Evolutionary conservation across 2,113 vertebrate species (phyloP).

Genomic region (Cyphomyrus plagiostoma): DNA sequence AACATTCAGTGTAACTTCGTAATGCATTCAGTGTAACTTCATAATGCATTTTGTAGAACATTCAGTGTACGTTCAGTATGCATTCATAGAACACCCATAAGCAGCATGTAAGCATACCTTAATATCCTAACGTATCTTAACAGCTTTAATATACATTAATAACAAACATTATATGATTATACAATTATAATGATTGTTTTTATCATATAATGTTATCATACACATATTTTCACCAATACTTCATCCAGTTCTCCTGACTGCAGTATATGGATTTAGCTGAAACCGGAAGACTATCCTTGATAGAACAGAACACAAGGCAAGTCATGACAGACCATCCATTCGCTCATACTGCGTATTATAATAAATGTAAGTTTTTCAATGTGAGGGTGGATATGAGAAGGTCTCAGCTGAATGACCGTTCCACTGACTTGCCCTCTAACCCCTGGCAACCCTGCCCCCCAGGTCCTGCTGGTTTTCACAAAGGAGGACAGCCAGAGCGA

Average conservation of each 20-base stretch:
- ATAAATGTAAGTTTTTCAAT: background rate
- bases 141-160: background rate
- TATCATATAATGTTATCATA: background rate
- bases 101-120: background rate
- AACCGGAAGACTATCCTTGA: background rate
- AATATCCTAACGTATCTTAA: background rate
- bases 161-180: background rate
- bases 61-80: background rate
- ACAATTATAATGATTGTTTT: background rate
- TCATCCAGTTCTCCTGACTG: background rate
- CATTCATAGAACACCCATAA: background rate
- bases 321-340: background rate
- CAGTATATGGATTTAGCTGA: background rate
- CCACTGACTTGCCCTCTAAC: background rate
- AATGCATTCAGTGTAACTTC: too few species aligned
- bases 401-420: background rate
- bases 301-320: background rate
- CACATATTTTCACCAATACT: background rate
- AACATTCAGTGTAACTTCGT: background rate
- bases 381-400: background rate
- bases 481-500: conserved; percentile 93
- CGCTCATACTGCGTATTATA: background rate
- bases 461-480: conserved; percentile 91
- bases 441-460: conserved; percentile 30
- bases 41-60: too few species aligned